These are phyloP conservation scores for Oostethus manadensis DNA, from an alignment of 2,113 vertebrate species.

Conservation along the genomic window DNA sequence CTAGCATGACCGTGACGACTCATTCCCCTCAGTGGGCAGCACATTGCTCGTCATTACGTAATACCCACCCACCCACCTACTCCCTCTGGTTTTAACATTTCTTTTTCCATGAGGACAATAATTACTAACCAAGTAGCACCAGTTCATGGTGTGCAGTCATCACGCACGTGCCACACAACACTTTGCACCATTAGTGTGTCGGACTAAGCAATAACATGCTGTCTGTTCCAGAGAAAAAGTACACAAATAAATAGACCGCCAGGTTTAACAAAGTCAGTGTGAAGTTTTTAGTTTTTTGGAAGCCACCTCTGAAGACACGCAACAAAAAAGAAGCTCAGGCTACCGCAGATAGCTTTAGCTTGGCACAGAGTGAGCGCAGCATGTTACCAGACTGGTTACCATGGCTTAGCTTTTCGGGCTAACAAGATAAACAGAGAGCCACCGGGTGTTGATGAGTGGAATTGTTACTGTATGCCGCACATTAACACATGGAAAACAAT, in stretches of 20 bases:
- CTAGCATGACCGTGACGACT: neutral
- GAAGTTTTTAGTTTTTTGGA: constrained; percentile 15
- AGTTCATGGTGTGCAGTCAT: neutral
- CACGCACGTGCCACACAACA: neutral
- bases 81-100: constrained; percentile 1
- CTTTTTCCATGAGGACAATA: neutral
- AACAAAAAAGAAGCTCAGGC: constrained; percentile 23
- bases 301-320: constrained; percentile 24
- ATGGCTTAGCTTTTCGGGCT: constrained; percentile 12
- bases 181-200: neutral
- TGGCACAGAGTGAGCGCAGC: constrained; percentile 15
- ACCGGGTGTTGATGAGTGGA: constrained; percentile 23
- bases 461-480: constrained; percentile 13
- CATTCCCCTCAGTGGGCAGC: constrained; percentile 6
- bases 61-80: constrained; percentile 4
- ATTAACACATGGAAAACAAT: constrained; percentile 4
- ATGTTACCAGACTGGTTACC: constrained; percentile 27
- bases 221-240: neutral
- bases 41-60: constrained; percentile 8
- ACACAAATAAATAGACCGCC: constrained; percentile 7
- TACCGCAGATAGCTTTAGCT: constrained; percentile 30
- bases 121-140: neutral
- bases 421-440: constrained; percentile 32
- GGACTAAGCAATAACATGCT: neutral
- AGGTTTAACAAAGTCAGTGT: neutral